These are phyloP conservation scores for Murina feae DNA, from an alignment of 2,113 vertebrate species.

Conservation along the genomic window DNA sequence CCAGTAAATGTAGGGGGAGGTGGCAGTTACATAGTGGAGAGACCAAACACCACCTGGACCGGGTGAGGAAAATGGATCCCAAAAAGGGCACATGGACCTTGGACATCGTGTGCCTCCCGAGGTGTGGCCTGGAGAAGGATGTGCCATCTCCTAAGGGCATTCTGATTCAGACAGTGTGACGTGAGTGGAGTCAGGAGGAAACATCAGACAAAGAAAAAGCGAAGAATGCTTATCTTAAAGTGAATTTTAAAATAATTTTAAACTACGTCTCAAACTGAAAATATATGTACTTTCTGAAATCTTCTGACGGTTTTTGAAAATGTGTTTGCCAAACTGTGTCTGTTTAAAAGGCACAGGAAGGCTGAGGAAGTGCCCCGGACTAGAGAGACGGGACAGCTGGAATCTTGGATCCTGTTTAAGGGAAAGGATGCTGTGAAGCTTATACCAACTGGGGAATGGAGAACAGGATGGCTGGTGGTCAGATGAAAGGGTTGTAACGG, in stretches of 20 bases:
- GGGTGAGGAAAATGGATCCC: background rate
- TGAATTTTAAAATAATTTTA: background rate
- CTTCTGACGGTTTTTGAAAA: background rate
- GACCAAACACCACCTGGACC: background rate
- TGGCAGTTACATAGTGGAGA: background rate
- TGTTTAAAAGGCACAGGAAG: conserved; percentile 18
- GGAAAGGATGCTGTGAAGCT: background rate
- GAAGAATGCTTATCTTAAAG: background rate
- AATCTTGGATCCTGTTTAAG: background rate
- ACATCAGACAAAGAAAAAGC: background rate
- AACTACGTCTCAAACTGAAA: background rate
- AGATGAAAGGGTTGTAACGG: background rate
- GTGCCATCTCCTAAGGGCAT: background rate
- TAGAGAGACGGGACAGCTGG: background rate
- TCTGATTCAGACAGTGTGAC: background rate
- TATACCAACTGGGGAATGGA: background rate
- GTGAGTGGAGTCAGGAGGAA: background rate
- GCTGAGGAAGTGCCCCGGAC: background rate
- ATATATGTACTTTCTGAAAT: background rate
- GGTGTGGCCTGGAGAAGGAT: background rate
- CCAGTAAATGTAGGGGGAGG: background rate
- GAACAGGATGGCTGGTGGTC: background rate
- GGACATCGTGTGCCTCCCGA: background rate
- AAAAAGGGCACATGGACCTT: background rate
- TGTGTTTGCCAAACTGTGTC: background rate